Evolutionary conservation across 2,113 vertebrate species (phyloP), one percentile per base, ranked within the genome.

Genomic region (Scortum barcoo): DNA sequence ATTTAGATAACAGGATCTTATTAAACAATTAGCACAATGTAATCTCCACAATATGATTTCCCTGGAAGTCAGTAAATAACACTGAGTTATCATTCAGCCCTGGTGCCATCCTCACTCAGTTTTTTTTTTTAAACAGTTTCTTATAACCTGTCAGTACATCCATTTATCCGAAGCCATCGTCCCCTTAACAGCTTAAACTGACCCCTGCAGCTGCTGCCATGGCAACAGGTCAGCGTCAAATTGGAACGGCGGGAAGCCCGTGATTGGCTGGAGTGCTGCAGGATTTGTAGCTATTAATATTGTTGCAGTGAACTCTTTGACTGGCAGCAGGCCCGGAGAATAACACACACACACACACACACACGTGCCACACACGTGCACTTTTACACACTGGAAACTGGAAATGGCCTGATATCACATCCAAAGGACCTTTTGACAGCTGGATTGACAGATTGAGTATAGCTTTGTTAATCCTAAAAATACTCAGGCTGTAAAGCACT

Each of bases 371-470:
- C n/a, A n/a, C n/a, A n/a, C n/a, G n/a, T n/a, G n/a, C n/a, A n/a
- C n/a, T n/a, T n/a, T n/a, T n/a, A n/a, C n/a, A n/a, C n/a, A n/a
- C n/a, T n/a, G n/a, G n/a, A n/a, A n/a, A 57, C 36, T 46, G 58
- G 28, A 75, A 53, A 72, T 42, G 56, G 5, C 51, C 72, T 73
- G 8, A 58, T 76, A 7, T 58, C 24, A 44, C 71, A 82, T 80
- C 50, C 60, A 48, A 73, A 10, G 38, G 56, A 66, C 38, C 30
- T 30, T 24, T 53, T 77, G 68, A 60, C 63, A 38, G 46, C 38
- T 46, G 80, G 73, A 85, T 63, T 76, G 81, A 84, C 85, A 46
- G 44, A 80, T 83, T 86, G 30, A 81, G 76, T 85, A 78, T 87
- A 75, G 44, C 33, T 69, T 73, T 77, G 69, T 76, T 85, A 84